Percentiles rank a stretch among this genome's conserved stretches.
Evolutionary conservation across 2,888 invertebrate species (phyloP).

Genomic region (Lymantria monacha): DNA sequence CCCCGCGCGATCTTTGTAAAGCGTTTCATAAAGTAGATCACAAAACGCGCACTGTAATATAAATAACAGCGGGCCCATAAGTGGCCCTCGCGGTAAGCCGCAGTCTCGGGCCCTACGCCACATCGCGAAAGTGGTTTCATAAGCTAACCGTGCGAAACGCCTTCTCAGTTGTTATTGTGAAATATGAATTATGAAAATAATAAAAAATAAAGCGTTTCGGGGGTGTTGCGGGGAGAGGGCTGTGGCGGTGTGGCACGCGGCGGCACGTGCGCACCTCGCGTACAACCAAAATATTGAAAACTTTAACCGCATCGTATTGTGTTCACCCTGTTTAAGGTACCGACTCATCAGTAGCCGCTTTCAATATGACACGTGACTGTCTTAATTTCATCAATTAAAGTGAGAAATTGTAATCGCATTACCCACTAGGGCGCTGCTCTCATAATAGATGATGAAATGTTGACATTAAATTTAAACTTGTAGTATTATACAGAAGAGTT

Average conservation of each 20-base stretch:
- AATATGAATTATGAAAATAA: conserved; percentile 82
- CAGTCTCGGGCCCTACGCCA: conserved; percentile 42
- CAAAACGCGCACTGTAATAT: conserved; percentile 74
- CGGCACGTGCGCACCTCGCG: conserved; percentile 62
- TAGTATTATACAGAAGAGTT: not conserved
- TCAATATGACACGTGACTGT: conserved; percentile 69
- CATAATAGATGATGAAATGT: conserved; percentile 13
- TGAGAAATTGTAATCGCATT: conserved; percentile 61
- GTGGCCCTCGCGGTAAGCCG: conserved; percentile 76
- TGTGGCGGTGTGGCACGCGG: conserved; percentile 54
- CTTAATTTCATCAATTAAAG: conserved; percentile 66
- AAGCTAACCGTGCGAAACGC: conserved; percentile 81
- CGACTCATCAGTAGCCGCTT: conserved; percentile 35
- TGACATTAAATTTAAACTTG: conserved; percentile 4
- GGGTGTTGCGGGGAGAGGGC: conserved; percentile 64
- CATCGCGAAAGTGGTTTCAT: conserved; percentile 70
- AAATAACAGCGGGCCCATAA: conserved; percentile 74
- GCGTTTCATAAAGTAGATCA: conserved; percentile 80
- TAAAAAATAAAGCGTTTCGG: conserved; percentile 74
- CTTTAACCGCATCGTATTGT: conserved; percentile 64
- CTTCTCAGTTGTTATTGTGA: conserved; percentile 79
- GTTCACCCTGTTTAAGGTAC: conserved; percentile 24
- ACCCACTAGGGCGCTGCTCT: conserved; percentile 17
- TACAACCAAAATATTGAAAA: conserved; percentile 78
- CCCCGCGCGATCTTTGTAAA: conserved; percentile 64